Conservation (phyloP, 2,113 vertebrate genomes). For the Sapajus apella region DNA sequence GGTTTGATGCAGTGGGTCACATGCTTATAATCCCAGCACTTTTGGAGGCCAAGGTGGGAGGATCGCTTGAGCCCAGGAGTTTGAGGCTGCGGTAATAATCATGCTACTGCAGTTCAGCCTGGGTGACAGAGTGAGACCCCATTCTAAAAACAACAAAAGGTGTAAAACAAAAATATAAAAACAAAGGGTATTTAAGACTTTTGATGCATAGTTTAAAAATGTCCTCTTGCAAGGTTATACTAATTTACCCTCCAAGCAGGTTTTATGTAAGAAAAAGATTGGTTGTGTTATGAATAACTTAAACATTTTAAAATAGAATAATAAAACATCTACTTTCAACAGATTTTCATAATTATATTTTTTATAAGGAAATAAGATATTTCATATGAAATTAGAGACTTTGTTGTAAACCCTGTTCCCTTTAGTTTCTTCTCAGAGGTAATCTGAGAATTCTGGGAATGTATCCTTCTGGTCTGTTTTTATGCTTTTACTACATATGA, state of each 20-base stretch:
- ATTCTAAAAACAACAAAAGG: background rate
- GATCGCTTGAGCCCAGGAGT: no score
- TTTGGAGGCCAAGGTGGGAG: no score
- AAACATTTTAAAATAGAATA: slow-evolving; percentile 32
- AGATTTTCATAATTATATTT: slow-evolving; percentile 9
- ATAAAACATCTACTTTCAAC: slow-evolving; percentile 32
- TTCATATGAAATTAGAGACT: background rate
- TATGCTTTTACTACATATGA: background rate
- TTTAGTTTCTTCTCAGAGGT: background rate
- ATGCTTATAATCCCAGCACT: no score
- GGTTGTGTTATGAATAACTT: background rate
- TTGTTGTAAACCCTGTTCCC: background rate
- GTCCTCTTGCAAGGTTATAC: background rate
- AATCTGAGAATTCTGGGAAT: slow-evolving; percentile 12
- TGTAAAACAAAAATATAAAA: background rate
- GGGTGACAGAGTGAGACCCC: background rate
- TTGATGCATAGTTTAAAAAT: slow-evolving; percentile 12
- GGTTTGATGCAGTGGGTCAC: no score
- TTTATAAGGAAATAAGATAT: slow-evolving; percentile 29
- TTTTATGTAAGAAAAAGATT: background rate
- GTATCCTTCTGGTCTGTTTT: slow-evolving; percentile 2
- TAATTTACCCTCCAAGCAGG: background rate
- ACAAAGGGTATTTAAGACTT: background rate
- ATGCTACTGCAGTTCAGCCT: no score
- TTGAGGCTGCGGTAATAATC: no score